phyloP scores from a whole-genome alignment of 2,113 vertebrate genomes.

The Anguilla japonica region DNA sequence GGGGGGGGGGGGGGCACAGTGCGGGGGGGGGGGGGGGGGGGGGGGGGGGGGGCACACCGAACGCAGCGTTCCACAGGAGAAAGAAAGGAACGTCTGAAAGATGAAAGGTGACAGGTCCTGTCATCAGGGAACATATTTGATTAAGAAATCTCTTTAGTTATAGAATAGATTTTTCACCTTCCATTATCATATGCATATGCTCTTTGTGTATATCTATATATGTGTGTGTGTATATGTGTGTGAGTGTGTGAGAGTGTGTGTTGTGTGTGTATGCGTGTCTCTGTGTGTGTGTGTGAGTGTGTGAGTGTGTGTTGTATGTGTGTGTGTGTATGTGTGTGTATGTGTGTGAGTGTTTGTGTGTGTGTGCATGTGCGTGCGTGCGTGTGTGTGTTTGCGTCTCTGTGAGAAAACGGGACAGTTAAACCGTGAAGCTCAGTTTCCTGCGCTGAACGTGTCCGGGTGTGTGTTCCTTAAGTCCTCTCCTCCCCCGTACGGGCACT shows the following conservation, averaged over 20 bases:
- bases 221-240: too few species aligned
- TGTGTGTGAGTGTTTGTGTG: too few species aligned
- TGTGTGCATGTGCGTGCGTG: too few species aligned
- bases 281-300: too few species aligned
- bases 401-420: background rate
- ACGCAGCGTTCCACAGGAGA: background rate
- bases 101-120: constrained; percentile 27
- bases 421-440: background rate
- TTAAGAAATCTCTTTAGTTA: constrained; percentile 27
- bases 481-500: background rate
- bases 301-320: too few species aligned
- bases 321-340: too few species aligned
- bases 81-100: constrained; percentile 10
- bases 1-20: background rate
- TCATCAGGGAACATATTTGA: constrained; percentile 28
- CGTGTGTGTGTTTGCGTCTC: too few species aligned
- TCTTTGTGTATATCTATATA: constrained; percentile 4
- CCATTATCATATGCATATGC: background rate
- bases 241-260: too few species aligned
- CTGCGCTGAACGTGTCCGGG: background rate
- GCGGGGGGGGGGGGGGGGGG: background rate
- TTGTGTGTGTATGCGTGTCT: too few species aligned
- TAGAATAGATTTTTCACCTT: background rate
- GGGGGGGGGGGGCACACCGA: constrained; percentile 3
- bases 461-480: background rate